These are phyloP conservation scores for Enteromius viviparus DNA, from an alignment of 2,797 vertebrate species.

Conservation along the genomic window DNA sequence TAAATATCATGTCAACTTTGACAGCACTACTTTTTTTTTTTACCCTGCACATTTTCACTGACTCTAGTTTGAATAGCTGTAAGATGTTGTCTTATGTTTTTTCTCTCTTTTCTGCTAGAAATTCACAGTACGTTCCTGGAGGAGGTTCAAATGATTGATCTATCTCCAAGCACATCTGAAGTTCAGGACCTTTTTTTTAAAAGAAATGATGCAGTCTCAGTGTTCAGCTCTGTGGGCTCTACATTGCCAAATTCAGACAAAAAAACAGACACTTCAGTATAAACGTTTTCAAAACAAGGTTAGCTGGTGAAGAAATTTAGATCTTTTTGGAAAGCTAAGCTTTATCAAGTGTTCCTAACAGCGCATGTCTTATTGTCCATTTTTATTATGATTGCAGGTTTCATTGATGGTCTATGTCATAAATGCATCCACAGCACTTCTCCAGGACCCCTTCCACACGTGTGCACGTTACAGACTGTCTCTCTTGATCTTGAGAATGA, in stretches of 20 bases:
- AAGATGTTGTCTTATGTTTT: background rate
- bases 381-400: constrained; percentile 61
- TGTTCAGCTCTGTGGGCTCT: constrained; percentile 70
- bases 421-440: constrained; percentile 56
- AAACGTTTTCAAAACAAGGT: constrained; percentile 76
- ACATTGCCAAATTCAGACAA: constrained; percentile 66
- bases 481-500: constrained; percentile 63
- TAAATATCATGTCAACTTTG: background rate
- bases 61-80: too few relatives aligned
- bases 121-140: constrained; percentile 76
- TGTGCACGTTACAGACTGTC: constrained; percentile 59
- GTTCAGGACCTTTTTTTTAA: constrained; percentile 79
- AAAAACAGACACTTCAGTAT: constrained; percentile 68
- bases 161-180: constrained; percentile 75
- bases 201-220: constrained; percentile 75
- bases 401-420: constrained; percentile 70
- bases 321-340: background rate
- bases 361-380: background rate
- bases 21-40: background rate
- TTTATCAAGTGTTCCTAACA: background rate
- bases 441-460: constrained; percentile 61
- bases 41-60: background rate
- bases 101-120: constrained; percentile 65
- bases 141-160: constrained; percentile 77
- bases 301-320: constrained; percentile 10